Evolutionary conservation across 2,888 invertebrate species (phyloP).

Genomic region (Heliconius cydno): DNA sequence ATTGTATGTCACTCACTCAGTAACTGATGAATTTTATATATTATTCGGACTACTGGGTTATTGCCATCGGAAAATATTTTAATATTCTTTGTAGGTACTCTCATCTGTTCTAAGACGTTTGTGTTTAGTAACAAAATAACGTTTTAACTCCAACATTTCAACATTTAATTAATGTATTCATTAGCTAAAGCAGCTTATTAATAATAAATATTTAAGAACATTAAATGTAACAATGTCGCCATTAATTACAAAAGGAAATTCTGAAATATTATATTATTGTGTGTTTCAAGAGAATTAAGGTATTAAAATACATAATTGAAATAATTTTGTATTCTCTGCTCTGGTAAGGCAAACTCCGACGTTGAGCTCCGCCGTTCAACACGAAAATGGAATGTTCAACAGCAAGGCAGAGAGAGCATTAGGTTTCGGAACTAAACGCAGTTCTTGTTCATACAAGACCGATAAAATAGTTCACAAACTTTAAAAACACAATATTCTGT

Average conservation of each 20-base stretch:
- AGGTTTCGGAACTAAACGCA: too few species aligned
- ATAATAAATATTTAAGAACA: background rate
- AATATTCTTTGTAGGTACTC: background rate
- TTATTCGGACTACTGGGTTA: background rate
- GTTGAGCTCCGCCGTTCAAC: background rate
- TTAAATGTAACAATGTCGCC: slow-evolving; percentile 7
- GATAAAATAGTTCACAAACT: background rate
- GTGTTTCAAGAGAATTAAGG: background rate
- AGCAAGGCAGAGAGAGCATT: too few species aligned
- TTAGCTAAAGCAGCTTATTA: slow-evolving; percentile 4
- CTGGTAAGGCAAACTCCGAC: background rate
- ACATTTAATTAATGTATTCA: slow-evolving; percentile 14
- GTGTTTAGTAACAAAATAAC: slow-evolving; percentile 16
- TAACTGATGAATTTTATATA: background rate
- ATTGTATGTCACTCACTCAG: too few species aligned
- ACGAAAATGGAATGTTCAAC: background rate
- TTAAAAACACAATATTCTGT: background rate
- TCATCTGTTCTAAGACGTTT: background rate
- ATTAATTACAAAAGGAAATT: slow-evolving; percentile 12
- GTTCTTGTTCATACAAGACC: too few species aligned
- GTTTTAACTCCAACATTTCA: background rate
- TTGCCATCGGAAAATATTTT: background rate
- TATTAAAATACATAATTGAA: background rate
- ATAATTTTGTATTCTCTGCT: background rate
- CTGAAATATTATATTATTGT: background rate